Evolutionary conservation across 1,140 invertebrate genomes (phyloP), one percentile per base, ranked within the genome.

Genomic region (Ips typographus): DNA sequence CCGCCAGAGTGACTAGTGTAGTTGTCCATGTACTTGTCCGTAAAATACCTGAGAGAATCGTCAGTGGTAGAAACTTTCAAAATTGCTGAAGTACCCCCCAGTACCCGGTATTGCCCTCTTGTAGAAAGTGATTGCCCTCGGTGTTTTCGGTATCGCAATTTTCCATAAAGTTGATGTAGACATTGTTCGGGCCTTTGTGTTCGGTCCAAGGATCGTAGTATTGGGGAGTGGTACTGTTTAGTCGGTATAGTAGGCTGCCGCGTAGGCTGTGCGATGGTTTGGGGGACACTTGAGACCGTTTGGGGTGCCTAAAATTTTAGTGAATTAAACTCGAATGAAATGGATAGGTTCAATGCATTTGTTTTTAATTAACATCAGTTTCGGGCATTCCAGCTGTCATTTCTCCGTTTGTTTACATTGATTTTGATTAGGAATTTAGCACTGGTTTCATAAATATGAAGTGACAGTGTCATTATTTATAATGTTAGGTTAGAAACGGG

Each of bases 151-250:
- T 72, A 52, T 76, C 70, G 37, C 70, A 73, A 22, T 69, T 75
- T 57, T 77, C 76, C 47, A 74, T 67, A 68, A 77, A 78, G 68
- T 76, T 76, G 8, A 77, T 74, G 53, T 74, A 77, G 60, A 77
- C 72, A 22, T 75, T 74, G 53, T 73, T 68, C 38, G 71, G 70
- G n/a, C 58, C 66, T 42, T 71, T 40, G 49, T 72, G 41, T n/a
- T 70, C 61, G 38, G 3, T 41, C 52, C 47, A 53, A 4, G 59
- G 56, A 43, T 62, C 59, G 8, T 67, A 58, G 37, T 67, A 67
- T 4, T 57, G 56, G 3, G 53, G 43, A 0, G 64, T 56, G 22
- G 60, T 22, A 38, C 36, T 64, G 39, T 70, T 65, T 6, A 64
- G 40, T 49, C 55, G 47, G 40, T 70, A 70, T 37, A 64, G 58